Base-by-base conservation (phyloP, 1,140 invertebrate genomes). In the Cherax destructor region DNA sequence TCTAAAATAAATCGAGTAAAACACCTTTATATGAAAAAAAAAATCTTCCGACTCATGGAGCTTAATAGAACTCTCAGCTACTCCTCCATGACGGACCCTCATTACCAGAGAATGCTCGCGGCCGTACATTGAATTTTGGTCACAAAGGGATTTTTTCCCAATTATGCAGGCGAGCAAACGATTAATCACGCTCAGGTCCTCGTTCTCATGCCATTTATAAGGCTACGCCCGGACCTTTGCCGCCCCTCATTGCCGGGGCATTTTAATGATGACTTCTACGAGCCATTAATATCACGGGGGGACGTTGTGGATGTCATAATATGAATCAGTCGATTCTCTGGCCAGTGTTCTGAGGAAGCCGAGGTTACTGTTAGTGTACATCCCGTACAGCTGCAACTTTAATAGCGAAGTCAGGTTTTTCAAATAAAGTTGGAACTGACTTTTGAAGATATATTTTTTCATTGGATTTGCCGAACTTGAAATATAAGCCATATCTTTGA, bases 101-200 rank as follows among this genome's bases (percentile, higher is more conserved):
- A 79, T 87, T 78, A 87, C 74, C 50, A 61, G 76, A 87, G 76
- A 87, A 87, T 87, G 85, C 61, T 79, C 74, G 76, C 56, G 11
- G 50, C 18, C 76, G 85, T 47, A 87, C 76, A 87, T 87, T 87
- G 85, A 87, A 87, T 87, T 87, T 87, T 78, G n/a, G 52, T 69
- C 76, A 87, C 85, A 87, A 77, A 87, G 61, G 30, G 74, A 78
- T 79, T 87, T 87, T 87, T 87, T 79, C 76, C 56, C 85, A 77
- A 87, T 87, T 87, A 87, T 87, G 85, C 85, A 87, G 85, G 85
- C 52, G 56, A 79, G 74, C 85, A 59, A 72, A 79, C 85, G 21
- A 87, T 87, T 87, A 87, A 87, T 87, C 85, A 87, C 76, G 85
- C n/a, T 61, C 52, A 61, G 50, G 85, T 72, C 56, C 50, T 18